Base-by-base conservation (phyloP, 2,797 vertebrate species). In the Eulemur coronatus region DNA sequence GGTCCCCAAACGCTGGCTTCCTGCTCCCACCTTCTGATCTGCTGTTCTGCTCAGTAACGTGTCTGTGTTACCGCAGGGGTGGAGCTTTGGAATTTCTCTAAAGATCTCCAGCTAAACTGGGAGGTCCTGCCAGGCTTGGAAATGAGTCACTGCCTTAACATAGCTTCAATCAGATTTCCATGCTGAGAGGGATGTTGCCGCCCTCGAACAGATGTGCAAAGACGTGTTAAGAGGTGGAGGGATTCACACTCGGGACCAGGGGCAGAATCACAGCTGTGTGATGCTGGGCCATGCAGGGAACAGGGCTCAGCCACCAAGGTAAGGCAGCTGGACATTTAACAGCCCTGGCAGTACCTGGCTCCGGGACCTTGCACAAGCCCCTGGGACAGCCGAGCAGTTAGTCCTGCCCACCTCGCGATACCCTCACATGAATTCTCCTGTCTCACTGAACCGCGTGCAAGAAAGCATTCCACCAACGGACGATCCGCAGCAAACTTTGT, bases 381-480 rank as follows among this genome's bases (percentile, higher is more conserved):
- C 50, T 52, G 1, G 6, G 7, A 41, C 24, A 35, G 5, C 7
- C 0, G 17, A 43, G 65, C 2, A 24, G 4, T 26, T 4, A 11
- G 30, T 13, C 4, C 15, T n/a, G 2, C 11, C 10, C 1, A 7
- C 14, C 61, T 11, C 0, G 0, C 20, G 24, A 0, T 2, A 7
- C 8, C 2, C 2, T 30, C 8, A 0, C 5, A 1, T 10, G 13
- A 35, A 4, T 11, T 15, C 35, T 33, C 24, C 12, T 20, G 4
- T 35, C 50, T 24, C 50, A 63, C 13, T 35, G 24, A 46, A 20
- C 41, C 33, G 4, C 3, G 13, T 5, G 46, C 2, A 5, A 48
- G 24, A 48, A 12, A 26, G 7, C 12, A n/a, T n/a, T 18, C 15
- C 63, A n/a, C 15, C 63, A 65, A 0, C 7, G 7, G 15, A n/a